These are phyloP conservation scores for Argentina silus DNA, from an alignment of 2,797 vertebrate species.

Conservation along the genomic window DNA sequence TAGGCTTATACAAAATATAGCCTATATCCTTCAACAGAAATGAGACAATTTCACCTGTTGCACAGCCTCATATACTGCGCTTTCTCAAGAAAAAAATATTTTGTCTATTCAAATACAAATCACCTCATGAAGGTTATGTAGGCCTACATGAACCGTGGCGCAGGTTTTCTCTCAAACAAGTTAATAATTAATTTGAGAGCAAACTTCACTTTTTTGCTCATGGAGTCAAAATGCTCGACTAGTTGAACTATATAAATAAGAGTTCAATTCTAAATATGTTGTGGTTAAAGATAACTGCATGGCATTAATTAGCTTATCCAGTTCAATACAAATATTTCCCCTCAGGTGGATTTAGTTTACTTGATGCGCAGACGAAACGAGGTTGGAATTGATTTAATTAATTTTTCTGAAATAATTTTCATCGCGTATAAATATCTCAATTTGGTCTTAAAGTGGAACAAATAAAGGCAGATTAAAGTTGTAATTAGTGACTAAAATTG, in stretches of 20 bases:
- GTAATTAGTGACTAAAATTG: no score
- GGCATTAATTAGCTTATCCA: neutral
- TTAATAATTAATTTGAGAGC: conserved; percentile 76
- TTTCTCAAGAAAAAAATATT: conserved; percentile 1
- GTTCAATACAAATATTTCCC: neutral
- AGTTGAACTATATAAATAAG: conserved; percentile 57
- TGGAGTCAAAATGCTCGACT: conserved; percentile 45
- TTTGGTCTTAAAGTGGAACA: neutral
- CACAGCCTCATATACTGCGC: neutral
- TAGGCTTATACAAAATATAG: no score
- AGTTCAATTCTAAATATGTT: conserved; percentile 23
- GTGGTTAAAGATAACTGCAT: neutral
- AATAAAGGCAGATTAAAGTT: neutral
- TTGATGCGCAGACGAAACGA: neutral
- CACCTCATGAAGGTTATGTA: conserved; percentile 14
- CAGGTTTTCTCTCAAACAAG: conserved; percentile 43
- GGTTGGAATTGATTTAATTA: neutral
- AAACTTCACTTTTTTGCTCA: conserved; percentile 67
- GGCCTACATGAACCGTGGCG: neutral
- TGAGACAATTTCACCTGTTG: neutral
- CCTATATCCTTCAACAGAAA: no score
- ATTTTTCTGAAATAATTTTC: neutral
- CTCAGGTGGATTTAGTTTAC: neutral
- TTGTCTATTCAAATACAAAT: conserved; percentile 29
- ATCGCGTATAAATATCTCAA: neutral